Percentiles rank a stretch among this genome's conserved stretches.
Conservation (phyloP, 1,140 invertebrate genomes). For the Homarus americanus region DNA sequence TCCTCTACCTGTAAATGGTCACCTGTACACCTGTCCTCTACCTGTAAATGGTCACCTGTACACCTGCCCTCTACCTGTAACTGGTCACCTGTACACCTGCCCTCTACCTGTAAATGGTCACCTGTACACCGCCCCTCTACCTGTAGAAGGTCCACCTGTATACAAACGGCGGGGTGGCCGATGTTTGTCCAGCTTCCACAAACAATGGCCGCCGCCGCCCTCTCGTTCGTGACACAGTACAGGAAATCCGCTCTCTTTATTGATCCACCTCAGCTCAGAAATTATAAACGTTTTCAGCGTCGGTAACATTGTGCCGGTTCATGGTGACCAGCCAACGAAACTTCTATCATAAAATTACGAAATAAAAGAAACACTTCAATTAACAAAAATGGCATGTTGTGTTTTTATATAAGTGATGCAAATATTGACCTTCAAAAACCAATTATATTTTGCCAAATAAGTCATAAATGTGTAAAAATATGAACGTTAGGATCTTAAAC, state of each 20-base stretch:
- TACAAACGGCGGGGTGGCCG: not conserved
- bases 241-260: conserved; percentile 30
- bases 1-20: not conserved
- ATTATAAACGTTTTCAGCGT: not conserved
- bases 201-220: conserved; percentile 28
- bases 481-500: too few species aligned
- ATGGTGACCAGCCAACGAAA: too few species aligned
- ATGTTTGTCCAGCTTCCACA: conserved; percentile 14
- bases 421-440: too few species aligned
- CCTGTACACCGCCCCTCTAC: not conserved
- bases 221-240: conserved; percentile 43
- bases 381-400: too few species aligned
- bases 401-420: too few species aligned
- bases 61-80: not conserved
- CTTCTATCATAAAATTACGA: too few species aligned
- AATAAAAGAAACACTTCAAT: too few species aligned
- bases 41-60: not conserved
- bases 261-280: not conserved
- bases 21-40: not conserved
- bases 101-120: not conserved
- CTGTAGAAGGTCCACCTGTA: not conserved
- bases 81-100: not conserved
- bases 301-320: not conserved
- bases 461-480: too few species aligned
- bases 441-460: too few species aligned